phyloP scores from a whole-genome alignment of 1,140 invertebrate species.

The Drosophila lacertosa region DNA sequence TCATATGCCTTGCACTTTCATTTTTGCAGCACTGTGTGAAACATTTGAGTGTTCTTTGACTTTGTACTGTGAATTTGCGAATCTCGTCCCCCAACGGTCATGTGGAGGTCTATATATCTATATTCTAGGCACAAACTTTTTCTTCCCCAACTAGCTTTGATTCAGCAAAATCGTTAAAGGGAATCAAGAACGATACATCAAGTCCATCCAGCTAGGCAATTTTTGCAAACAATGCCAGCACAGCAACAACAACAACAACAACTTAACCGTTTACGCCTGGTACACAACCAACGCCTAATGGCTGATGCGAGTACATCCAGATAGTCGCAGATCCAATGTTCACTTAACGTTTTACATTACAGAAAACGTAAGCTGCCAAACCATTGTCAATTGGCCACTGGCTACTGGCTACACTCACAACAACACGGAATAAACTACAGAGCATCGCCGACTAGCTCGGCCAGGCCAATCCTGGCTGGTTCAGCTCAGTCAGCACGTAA shows the following conservation, averaged over 20 bases:
- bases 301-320: slow-evolving; percentile 9
- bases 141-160: slow-evolving; percentile 30
- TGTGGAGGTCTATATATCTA: slow-evolving; percentile 9
- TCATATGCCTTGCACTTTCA: slow-evolving; percentile 45
- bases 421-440: background rate
- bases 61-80: background rate
- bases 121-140: slow-evolving; percentile 8
- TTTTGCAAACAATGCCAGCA: slow-evolving; percentile 27
- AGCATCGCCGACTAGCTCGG: slow-evolving; percentile 1
- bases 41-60: slow-evolving; percentile 55
- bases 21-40: slow-evolving; percentile 56
- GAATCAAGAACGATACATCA: slow-evolving; percentile 80
- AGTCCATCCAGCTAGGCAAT: slow-evolving; percentile 68
- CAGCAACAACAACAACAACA: slow-evolving; percentile 56
- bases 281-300: background rate
- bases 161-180: slow-evolving; percentile 75
- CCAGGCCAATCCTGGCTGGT: slow-evolving; percentile 14
- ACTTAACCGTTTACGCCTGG: background rate
- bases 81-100: slow-evolving; percentile 18
- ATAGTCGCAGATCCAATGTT: slow-evolving; percentile 31
- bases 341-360: slow-evolving; percentile 64
- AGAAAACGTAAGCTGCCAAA: slow-evolving; percentile 51
- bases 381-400: slow-evolving; percentile 12
- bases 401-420: background rate
- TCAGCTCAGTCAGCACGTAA: slow-evolving; percentile 49